phyloP scores from a whole-genome alignment of 2,888 invertebrate species.

The Euclidia mi region DNA sequence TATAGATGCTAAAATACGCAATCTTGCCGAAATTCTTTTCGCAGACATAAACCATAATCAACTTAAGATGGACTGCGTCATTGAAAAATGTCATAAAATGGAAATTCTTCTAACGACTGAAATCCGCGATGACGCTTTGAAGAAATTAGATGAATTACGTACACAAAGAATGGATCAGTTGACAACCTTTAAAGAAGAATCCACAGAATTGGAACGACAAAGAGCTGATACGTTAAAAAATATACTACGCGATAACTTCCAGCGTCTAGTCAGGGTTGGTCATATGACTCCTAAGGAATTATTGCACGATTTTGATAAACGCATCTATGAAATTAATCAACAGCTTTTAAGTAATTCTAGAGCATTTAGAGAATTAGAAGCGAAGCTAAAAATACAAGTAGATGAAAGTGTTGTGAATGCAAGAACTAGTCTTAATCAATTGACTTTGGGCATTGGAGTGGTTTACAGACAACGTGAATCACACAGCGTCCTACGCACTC shows the following conservation, averaged over 20 bases:
- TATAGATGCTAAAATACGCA: slow-evolving; percentile 68
- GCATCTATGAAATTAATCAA: slow-evolving; percentile 78
- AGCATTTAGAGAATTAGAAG: slow-evolving; percentile 75
- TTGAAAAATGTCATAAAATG: slow-evolving; percentile 51
- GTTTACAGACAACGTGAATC: slow-evolving; percentile 35
- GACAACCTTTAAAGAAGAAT: slow-evolving; percentile 67
- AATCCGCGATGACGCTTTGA: slow-evolving; percentile 59
- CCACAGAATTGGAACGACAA: slow-evolving; percentile 69
- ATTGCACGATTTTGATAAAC: slow-evolving; percentile 77
- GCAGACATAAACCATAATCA: slow-evolving; percentile 69
- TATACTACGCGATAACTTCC: slow-evolving; percentile 73
- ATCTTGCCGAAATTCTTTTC: slow-evolving; percentile 67
- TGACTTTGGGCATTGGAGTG: slow-evolving; percentile 62
- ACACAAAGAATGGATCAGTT: slow-evolving; percentile 62
- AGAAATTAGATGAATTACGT: slow-evolving; percentile 58
- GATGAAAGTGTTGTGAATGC: slow-evolving; percentile 64
- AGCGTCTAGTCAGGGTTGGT: slow-evolving; percentile 68
- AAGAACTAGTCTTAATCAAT: slow-evolving; percentile 71
- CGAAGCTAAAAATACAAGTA: slow-evolving; percentile 67
- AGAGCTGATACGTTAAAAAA: slow-evolving; percentile 71
- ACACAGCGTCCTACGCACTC: slow-evolving; percentile 57
- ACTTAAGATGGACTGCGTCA: slow-evolving; percentile 65
- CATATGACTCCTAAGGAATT: slow-evolving; percentile 72
- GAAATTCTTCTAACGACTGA: slow-evolving; percentile 41
- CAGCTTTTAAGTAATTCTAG: slow-evolving; percentile 78